phyloP scores from a whole-genome alignment of 2,797 vertebrate genomes.

The Carduelis carduelis region DNA sequence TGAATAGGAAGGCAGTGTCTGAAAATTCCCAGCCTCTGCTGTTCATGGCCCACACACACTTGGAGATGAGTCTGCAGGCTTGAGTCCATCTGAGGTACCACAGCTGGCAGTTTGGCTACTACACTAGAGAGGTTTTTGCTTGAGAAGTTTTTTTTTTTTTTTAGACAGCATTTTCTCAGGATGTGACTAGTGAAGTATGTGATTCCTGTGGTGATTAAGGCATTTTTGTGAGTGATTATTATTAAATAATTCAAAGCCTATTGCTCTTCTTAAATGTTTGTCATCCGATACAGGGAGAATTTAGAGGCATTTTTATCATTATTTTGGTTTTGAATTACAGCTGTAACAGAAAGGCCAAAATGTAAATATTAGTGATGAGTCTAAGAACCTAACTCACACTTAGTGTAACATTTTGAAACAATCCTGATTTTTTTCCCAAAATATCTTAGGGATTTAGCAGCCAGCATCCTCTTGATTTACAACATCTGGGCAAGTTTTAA shows the following conservation, averaged over 20 bases:
- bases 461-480: neutral
- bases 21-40: neutral
- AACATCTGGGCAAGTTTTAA: neutral
- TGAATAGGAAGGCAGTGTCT: neutral
- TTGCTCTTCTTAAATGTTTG: neutral
- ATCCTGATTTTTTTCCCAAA: neutral
- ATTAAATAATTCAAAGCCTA: neutral
- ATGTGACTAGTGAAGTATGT: neutral
- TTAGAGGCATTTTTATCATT: neutral
- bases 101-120: neutral
- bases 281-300: neutral
- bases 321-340: neutral
- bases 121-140: neutral
- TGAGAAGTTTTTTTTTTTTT: neutral
- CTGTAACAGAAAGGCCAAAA: neutral
- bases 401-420: neutral
- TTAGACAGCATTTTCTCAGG: neutral
- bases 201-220: neutral
- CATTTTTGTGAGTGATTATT: neutral
- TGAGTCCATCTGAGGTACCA: neutral
- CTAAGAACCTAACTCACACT: neutral
- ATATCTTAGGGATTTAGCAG: neutral
- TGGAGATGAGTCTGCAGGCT: neutral
- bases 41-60: neutral
- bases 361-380: neutral